Base-by-base conservation (phyloP, 2,888 invertebrate genomes). In the Sturmia bella region DNA sequence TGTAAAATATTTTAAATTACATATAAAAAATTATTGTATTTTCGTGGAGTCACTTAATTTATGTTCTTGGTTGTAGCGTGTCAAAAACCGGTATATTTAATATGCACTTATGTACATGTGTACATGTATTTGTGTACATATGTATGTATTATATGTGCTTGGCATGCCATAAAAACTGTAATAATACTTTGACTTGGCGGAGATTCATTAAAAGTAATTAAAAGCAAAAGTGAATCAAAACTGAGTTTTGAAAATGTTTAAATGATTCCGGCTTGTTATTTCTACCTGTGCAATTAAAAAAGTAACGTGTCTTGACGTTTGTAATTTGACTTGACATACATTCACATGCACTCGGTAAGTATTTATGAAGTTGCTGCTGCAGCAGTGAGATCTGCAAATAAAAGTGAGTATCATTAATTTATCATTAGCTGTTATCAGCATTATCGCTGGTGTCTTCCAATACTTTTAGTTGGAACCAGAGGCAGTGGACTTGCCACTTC, bases 181-280 rank as follows among this genome's bases (percentile, higher is more conserved):
- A 52, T 52, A 32, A 32, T 45, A 17, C 45, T 3, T 9, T 50
- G 61, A 59, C 70, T 27, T 59, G 19, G 43, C 37, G 17, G 1
- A 43, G 19, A 19, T 15, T 43, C 19, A 52, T 72, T 61, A 39
- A 59, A 41, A 54, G 41, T 43, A 73, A 73, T 73, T 73, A 69
- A 56, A 69, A 56, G 19, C 2, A 11, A 63, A 27, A 39, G 52
- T 63, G 12, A 57, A 57, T 19, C 13, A 64, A 64, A 54, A 37
- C 27, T 17, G 52, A 32, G 32, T 37, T 63, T 54, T 59, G 27
- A 2, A 37, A 52, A 52, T 27, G n/a, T 52, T 27, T 72, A 32
- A 15, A 50, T 39, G 52, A 52, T 32, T 32, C 32, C 39, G 13
- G 13, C 41, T 24, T 54, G 11, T 54, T 19, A 56, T 32, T 15